Evolutionary conservation across 2,113 vertebrate genomes (phyloP), one percentile per base, ranked within the genome.

Genomic region (Myrmecobius fasciatus): DNA sequence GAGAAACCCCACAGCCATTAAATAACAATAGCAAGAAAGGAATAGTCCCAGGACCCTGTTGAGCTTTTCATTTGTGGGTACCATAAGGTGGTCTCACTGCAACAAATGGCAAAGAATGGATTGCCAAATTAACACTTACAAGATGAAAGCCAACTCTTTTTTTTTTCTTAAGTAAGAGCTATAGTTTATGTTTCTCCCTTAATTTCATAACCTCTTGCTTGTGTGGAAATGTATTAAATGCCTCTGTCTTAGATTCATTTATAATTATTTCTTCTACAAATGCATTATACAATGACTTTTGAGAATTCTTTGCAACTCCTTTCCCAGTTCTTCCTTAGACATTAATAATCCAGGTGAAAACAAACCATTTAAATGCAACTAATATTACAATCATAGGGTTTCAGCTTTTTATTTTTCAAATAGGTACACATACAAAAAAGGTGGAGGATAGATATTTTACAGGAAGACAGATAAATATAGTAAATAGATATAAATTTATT

Each of bases 301-400:
- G 97, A 97, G 96, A 96, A 96, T 97, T 95, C 95, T 96, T 97
- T 97, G 96, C 94, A 96, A 95, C 96, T 96, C 96, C 93, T 89
- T 97, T 89, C 83, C 51, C 90, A 93, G 67, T 91, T 92, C 92
- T 95, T 93, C n/a, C 53, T 95, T 54, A 52, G 75, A 96, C 96
- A 94, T 97, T 92, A 96, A 89, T 95, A 97, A 97, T 96, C 92
- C 97, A 95, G 28, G 96, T 94, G 94, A 95, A 97, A 97, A 97
- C 90, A 97, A 96, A 96, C 89, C 94, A 95, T 94, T 98, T 96
- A 97, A 95, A 91, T 93, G 96, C 90, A 97, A 97, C 90, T 89
- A 96, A 96, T 94, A 96, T 92, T 96, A 60, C 91, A 97, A 97
- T 97, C 95, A 95, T 90, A 96, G 54, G 47, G 60, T 36, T 67